Evolutionary conservation across 2,888 invertebrate species (phyloP), one percentile per base, ranked within the genome.

Genomic region (Mimachlamys varia): DNA sequence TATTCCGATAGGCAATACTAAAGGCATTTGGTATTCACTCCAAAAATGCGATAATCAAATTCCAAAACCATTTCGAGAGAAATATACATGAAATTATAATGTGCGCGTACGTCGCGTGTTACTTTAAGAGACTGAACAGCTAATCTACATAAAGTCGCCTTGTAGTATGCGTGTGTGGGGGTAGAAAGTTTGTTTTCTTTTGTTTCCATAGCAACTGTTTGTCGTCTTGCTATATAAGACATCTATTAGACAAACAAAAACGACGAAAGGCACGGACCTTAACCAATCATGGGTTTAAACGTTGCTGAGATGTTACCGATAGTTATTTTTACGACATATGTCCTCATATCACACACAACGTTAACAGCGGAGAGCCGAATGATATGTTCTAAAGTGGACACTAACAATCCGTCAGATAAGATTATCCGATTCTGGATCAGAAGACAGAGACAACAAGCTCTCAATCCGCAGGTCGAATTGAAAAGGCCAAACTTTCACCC

Each of bases 31-130:
- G 76, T 33, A 76, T 76, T 76, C 76, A 76, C 76, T 33, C 27
- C 12, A 33, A 76, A 53, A 76, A 76, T 76, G 76, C 76, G 76
- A 76, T 76, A 27, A 76, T 76, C 76, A 33, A 76, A 76, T 76
- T 76, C 33, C 33, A 76, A 76, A 76, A 33, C 76, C 27, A 76
- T 76, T 76, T 76, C 33, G 76, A 76, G 76, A 76, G 76, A 76
- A 76, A 33, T 33, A 76, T 76, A 76, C 76, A 76, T 76, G 76
- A 76, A 76, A 76, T 76, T 76, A 76, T 76, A 76, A 76, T 76
- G 76, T 15, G 12, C 22, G 27, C 22, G 76, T 76, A 76, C 27
- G 33, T n/a, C 62, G 62, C 15, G 33, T 5, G 76, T 76, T 76
- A 33, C 76, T 33, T 76, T 76, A 76, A 12, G 15, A 22, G 76